Conservation (phyloP, 2,113 vertebrate genomes). For the Bettongia penicillata region DNA sequence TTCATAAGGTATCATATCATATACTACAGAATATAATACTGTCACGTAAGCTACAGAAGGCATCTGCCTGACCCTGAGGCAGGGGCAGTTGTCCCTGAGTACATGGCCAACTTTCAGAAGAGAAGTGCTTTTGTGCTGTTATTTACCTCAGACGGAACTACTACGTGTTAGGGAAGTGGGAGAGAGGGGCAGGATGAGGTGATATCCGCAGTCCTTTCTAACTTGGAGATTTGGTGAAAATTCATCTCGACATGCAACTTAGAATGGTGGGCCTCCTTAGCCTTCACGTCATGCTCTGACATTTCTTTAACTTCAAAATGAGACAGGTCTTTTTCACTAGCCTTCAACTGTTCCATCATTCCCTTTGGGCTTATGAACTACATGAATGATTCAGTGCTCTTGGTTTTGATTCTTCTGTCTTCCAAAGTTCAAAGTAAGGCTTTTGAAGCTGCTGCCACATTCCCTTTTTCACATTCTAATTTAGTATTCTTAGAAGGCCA, state of each 20-base stretch:
- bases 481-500: background rate
- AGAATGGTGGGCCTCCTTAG: background rate
- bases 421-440: background rate
- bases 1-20: background rate
- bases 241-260: background rate
- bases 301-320: background rate
- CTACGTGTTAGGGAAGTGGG: background rate
- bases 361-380: background rate
- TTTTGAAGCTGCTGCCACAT: background rate
- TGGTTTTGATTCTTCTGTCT: background rate
- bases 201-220: background rate
- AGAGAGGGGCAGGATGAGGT: background rate
- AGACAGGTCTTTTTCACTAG: background rate
- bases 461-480: background rate
- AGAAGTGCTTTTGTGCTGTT: background rate
- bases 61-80: background rate
- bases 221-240: background rate
- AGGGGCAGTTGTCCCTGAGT: background rate
- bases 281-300: background rate
- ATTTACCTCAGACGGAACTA: background rate
- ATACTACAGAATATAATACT: background rate
- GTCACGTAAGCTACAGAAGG: background rate
- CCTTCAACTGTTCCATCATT: background rate
- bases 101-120: no score
- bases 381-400: background rate